phyloP scores from a whole-genome alignment of 2,888 invertebrate species.

The Horisme vitalbata region DNA sequence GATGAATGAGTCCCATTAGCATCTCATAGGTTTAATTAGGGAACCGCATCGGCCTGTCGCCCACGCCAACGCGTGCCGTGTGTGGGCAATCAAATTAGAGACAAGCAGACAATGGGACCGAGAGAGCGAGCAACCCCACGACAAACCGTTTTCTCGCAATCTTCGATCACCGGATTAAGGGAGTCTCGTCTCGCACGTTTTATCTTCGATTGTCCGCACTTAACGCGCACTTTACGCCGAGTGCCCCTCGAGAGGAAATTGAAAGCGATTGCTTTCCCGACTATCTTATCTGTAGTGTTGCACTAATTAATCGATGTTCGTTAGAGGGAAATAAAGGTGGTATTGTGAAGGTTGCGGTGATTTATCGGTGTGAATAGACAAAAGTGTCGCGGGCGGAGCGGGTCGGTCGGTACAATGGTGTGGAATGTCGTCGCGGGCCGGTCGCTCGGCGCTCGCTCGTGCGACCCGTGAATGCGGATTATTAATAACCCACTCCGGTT shows the following conservation, averaged over 20 bases:
- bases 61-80: constrained; percentile 61
- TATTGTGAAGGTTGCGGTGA: constrained; percentile 72
- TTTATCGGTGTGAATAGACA: constrained; percentile 80
- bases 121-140: constrained; percentile 76
- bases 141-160: constrained; percentile 83
- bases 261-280: constrained; percentile 81
- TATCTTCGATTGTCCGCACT: constrained; percentile 83
- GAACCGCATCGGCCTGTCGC: constrained; percentile 60
- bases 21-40: constrained; percentile 76
- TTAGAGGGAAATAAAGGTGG: constrained; percentile 76
- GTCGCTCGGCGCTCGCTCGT: constrained; percentile 64
- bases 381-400: constrained; percentile 79
- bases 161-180: constrained; percentile 83
- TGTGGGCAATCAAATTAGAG: constrained; percentile 78
- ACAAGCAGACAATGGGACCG: constrained; percentile 71
- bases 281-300: constrained; percentile 81
- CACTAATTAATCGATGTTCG: constrained; percentile 82
- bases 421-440: constrained; percentile 78
- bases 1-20: constrained; percentile 67
- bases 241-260: constrained; percentile 82
- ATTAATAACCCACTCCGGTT: constrained; percentile 77
- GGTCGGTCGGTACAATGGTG: constrained; percentile 66
- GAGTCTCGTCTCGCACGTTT: constrained; percentile 81
- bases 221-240: constrained; percentile 81
- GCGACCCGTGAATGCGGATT: constrained; percentile 78